phyloP scores from a whole-genome alignment of 2,113 vertebrate genomes.

The Microtus ochrogaster region DNA sequence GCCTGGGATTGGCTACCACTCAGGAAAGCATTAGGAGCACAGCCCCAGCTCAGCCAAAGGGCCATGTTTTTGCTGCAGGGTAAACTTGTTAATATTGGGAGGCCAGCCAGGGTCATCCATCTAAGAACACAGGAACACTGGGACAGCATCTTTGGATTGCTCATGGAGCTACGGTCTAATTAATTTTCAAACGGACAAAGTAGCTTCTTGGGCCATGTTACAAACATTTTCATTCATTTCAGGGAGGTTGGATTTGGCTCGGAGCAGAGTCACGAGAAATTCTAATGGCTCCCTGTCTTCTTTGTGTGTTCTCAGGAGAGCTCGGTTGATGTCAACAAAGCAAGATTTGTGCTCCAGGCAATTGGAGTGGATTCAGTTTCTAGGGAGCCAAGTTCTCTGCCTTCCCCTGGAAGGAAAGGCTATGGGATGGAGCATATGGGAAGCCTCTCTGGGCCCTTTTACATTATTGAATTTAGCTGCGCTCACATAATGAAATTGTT shows the following conservation, averaged over 20 bases:
- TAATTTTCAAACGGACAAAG: conserved; percentile 82
- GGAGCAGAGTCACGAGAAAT: conserved; percentile 73
- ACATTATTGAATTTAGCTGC: conserved; percentile 79
- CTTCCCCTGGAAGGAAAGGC: conserved; percentile 74
- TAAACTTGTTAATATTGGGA: conserved; percentile 80
- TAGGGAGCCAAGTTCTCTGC: conserved; percentile 72
- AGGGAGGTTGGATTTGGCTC: conserved; percentile 73
- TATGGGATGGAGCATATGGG: conserved; percentile 72
- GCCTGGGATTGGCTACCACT: conserved; percentile 36
- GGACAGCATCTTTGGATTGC: conserved; percentile 62
- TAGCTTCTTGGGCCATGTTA: conserved; percentile 72
- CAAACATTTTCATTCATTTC: conserved; percentile 80
- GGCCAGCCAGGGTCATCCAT: conserved; percentile 73
- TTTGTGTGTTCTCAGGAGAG: conserved; percentile 76
- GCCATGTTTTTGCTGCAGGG: conserved; percentile 72
- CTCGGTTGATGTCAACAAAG: conserved; percentile 78
- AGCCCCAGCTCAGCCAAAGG: conserved; percentile 65
- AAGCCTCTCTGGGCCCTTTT: conserved; percentile 75
- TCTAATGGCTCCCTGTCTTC: conserved; percentile 78
- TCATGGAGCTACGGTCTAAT: conserved; percentile 77
- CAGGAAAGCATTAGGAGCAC: conserved; percentile 59
- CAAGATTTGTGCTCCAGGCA: conserved; percentile 74
- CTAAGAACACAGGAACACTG: conserved; percentile 35
- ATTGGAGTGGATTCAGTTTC: conserved; percentile 64
- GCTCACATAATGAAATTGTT: conserved; percentile 82